Base-by-base conservation (phyloP, 1,140 invertebrate genomes). In the Drosophila pandora region DNA sequence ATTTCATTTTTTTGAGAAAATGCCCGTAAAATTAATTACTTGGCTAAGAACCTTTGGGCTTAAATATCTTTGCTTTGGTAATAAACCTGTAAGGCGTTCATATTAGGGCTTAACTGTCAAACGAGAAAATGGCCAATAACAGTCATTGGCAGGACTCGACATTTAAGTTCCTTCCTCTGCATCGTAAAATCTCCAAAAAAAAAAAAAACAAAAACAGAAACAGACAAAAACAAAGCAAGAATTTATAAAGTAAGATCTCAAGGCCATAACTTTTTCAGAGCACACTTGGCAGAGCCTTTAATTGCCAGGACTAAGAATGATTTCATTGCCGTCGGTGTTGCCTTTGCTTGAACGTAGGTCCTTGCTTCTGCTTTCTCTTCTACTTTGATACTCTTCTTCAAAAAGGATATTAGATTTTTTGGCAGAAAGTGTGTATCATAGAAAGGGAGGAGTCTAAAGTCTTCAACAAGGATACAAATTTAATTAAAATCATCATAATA, bases 231-330 rank as follows among this genome's bases (percentile, higher is more conserved):
- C 34, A 37, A 37, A n/a, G 34, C 10, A 4, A 28, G 23, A 5
- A 7, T 5, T 37, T 12, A 37, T 37, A 37, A 37, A 37, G 41
- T 43, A 43, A 43, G 41, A 43, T 43, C 41, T 13, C 41, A 43
- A 21, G 49, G 17, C 30, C 30, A 62, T 62, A 53, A 61, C 59
- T 61, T 54, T 61, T 54, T 43, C 54, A 57, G 37, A 25, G 43
- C 43, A 48, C 30, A 37, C 61, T 57, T 49, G 54, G 54, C 25
- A 62, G 59, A 25, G 9, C 13, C 53, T 57, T 64, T 48, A 57
- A 64, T 64, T 64, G 53, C 43, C 43, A 30, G 43, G 30, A 28
- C 53, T 37, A 43, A 39, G 7, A 43, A 43, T 3, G 12, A 28
- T 12, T 56, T 28, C 23, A 23, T 49, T 50, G 59, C 49, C 41